These are phyloP conservation scores for Tubulanus polymorphus DNA, from an alignment of 2,888 invertebrate species.

Conservation along the genomic window DNA sequence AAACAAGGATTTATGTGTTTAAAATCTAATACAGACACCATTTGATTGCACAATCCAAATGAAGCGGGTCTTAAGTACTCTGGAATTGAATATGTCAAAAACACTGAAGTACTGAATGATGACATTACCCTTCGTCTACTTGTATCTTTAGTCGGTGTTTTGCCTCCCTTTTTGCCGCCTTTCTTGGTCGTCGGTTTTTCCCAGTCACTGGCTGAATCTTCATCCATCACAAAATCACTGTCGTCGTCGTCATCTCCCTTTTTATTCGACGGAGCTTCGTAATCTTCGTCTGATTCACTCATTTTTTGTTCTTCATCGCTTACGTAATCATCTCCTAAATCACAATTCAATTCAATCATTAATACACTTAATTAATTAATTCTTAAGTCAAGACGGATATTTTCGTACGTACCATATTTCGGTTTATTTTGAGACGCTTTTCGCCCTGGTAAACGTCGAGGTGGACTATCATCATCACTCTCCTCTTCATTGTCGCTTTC, in stretches of 20 bases:
- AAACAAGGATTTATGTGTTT: too few species aligned
- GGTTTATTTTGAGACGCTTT: slow-evolving; percentile 19
- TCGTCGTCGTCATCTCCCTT: slow-evolving; percentile 42
- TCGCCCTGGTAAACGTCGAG: slow-evolving; percentile 11
- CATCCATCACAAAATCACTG: slow-evolving; percentile 32
- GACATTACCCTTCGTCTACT: too few species aligned
- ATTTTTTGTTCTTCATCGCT: slow-evolving; percentile 2
- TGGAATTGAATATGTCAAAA: too few species aligned
- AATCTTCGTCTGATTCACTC: slow-evolving; percentile 9
- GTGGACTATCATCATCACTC: slow-evolving; percentile 10
- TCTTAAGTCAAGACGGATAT: too few species aligned
- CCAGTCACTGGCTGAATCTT: slow-evolving; percentile 48
- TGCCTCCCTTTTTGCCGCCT: slow-evolving; percentile 18
- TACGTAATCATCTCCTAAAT: slow-evolving; percentile 3
- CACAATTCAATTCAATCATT: slow-evolving; percentile 20
- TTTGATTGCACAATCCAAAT: too few species aligned
- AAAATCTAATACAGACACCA: too few species aligned
- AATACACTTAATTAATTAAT: too few species aligned
- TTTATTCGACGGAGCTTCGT: slow-evolving; percentile 7
- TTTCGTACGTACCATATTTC: slow-evolving; percentile 19
- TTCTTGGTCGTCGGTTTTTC: slow-evolving; percentile 26
- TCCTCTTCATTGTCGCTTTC: slow-evolving; percentile 15
- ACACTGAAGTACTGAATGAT: too few species aligned
- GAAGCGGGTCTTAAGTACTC: too few species aligned
- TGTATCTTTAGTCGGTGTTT: too few species aligned